Evolutionary conservation across 30 jellyfish, hydroid and myxozoan species (phyloP), one percentile per base, ranked within the genome.

Genomic region (Mastigias papua): DNA sequence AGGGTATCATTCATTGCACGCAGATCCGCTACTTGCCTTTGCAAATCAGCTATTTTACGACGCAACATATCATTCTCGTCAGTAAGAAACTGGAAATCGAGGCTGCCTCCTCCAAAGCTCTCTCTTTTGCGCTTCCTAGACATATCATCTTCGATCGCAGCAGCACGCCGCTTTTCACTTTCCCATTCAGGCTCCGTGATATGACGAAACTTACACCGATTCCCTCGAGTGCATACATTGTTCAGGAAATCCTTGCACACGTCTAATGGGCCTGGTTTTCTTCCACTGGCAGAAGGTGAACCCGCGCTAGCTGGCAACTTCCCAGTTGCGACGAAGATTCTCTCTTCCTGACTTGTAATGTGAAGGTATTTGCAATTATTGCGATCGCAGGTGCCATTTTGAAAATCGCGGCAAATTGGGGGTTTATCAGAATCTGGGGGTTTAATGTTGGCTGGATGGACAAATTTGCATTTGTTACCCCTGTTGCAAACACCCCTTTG

Each of bases 1-100:
- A 94, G 90, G 29, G 99, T 90, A 79, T 94, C 99, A 54, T 94
- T 94, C 99, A 94, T 94, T 67, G 97, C 96, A 19, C 99, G 89
- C 87, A 94, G 63, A 86, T 94, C 99, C 34, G 96, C 91, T 19
- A 94, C 97, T 69, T 94, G 99, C 62, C 97, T 93, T 80, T 94
- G 99, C 32, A 94, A 78, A 80, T 94, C 99, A 21, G 99, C 93
- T 7, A 94, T 92, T 65, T 94, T 94, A 27, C 97, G 93, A 27
- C 99, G 96, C 9, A 94, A 86, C 97, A 94, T 90, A 69, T 94
- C 99, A 65, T 89, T 94, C 42, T 94, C 99, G 75, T 89, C 97
- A 46, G 60, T 72, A 30, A 86, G 89, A 42, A 79, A 79, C 90
- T 87, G 96, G 86, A 51, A 73, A 76, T 87, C 96, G 29, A 87